Base-by-base conservation (phyloP, 2,888 invertebrate species). In the Stenchaetothrips biformis region DNA sequence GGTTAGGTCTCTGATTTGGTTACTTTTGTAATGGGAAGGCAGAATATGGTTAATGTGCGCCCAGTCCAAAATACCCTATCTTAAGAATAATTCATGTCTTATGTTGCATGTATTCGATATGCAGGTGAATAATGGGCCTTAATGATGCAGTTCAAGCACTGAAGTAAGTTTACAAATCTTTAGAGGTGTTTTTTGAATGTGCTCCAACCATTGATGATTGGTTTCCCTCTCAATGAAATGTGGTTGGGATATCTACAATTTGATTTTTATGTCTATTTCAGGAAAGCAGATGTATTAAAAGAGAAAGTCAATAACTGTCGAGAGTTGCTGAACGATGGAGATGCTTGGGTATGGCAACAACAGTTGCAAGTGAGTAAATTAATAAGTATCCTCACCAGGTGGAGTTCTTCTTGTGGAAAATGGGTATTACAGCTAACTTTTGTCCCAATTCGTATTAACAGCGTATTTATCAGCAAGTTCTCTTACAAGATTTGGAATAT, bases 401-500 rank as follows among this genome's bases (percentile, higher is more conserved):
- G 25, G 9, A 74, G 25, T 11, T 11, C 7, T 74, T 74, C 25
- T 2, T 25, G 11, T 25, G 2, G 21, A 7, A 74, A 74, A 74
- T 21, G 1, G 37, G 87, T 82, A 82, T 87, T 77, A 86, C n/a
- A n/a, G n/a, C 85, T 80, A 86, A 87, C 7, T 74, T 74, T 25
- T 21, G n/a, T 7, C 25, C 8, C 0, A 25, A 21, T 83, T 84
- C 85, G 85, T 77, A 85, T 87, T 79, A 87, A 37, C 37, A 89
- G 85, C 89, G 93, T 88, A 89, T 93, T 80, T 92, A 92, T 85
- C 92, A 93, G 86, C 91, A 92, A 87, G 91, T 95, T 80, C 88
- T 96, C 81, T 90, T 95, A 80, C 87, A 93, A 81, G 95, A 95
- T 87, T 88, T 95, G 84, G 95, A 95, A 86, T 95, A 94, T 89